Base-by-base conservation (phyloP, 2,888 invertebrate genomes). In the Asteroscopus sphinx region DNA sequence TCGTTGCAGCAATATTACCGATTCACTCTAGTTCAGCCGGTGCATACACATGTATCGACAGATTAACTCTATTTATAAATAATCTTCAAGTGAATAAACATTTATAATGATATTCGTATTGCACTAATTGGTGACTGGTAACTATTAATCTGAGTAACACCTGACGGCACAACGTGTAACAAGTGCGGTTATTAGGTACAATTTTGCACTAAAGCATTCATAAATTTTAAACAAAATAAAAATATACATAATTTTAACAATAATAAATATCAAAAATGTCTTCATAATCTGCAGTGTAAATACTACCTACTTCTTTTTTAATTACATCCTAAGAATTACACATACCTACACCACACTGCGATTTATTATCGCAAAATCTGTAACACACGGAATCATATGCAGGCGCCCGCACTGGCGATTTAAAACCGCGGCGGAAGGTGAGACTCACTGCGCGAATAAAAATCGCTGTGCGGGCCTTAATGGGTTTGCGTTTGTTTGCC, bases 61-160 rank as follows among this genome's bases (percentile, higher is more conserved):
- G n/a, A 17, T 46, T 46, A 36, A 41, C 26, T 28, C 28, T 47
- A 40, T 45, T 37, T 55, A 40, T 63, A 49, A 53, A 32, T 45
- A 59, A 55, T 47, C 17, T 56, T 51, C 9, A 52, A 35, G 39
- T 39, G 16, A 58, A 52, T 26, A 25, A 41, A 59, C 39, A 69
- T 65, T 62, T 21, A 46, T 41, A 60, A 62, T 58, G 48, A 59
- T 52, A 51, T 51, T 68, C 79, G 78, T 68, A 80, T 80, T 80
- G 80, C 80, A 80, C 80, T 74, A 56, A 41, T 52, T 67, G 73
- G 62, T 67, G 60, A 61, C 52, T 79, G 80, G 80, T 80, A 80
- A 80, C 80, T 76, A 56, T 51, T 36, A 46, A 61, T 58, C 25
- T 36, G 51, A 46, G 47, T 60, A 56, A 53, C 17, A n/a, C 56